These are phyloP conservation scores for Brachionus rubens DNA, from an alignment of 1,140 invertebrate genomes.

Conservation along the genomic window DNA sequence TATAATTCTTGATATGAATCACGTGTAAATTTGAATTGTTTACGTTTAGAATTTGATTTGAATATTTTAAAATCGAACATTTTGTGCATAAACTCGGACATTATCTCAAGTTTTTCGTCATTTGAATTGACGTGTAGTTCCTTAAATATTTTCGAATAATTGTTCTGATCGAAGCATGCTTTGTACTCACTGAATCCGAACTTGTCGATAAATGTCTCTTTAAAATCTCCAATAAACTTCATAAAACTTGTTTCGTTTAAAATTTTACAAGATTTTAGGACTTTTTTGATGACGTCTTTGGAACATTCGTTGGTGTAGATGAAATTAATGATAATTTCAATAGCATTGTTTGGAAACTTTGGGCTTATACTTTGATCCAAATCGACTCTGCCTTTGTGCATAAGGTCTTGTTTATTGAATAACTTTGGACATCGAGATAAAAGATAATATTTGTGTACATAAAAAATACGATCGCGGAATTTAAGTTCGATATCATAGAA, in stretches of 20 bases:
- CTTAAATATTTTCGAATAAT: neutral
- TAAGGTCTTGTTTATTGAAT: neutral
- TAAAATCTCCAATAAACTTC: constrained; percentile 28
- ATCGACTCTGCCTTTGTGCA: neutral
- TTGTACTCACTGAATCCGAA: constrained; percentile 30
- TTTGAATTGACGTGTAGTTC: neutral
- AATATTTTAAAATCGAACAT: constrained; percentile 14
- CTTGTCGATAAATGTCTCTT: constrained; percentile 34
- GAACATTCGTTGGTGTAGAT: constrained; percentile 5
- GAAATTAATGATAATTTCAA: constrained; percentile 12
- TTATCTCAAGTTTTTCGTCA: constrained; percentile 14
- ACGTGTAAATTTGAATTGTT: constrained; percentile 47
- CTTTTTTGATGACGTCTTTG: constrained; percentile 1
- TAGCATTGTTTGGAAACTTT: constrained; percentile 6
- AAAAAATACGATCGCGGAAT: neutral
- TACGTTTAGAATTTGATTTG: neutral
- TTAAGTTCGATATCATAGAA: constrained; percentile 4
- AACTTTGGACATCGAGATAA: constrained; percentile 10
- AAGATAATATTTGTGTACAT: neutral
- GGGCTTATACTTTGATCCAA: neutral
- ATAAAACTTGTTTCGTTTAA: neutral
- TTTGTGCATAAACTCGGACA: neutral
- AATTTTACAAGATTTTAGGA: constrained; percentile 13
- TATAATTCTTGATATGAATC: constrained; percentile 61
- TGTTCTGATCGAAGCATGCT: neutral